Conservation (phyloP, 2,888 invertebrate species). For the Drosophila cognata region DNA sequence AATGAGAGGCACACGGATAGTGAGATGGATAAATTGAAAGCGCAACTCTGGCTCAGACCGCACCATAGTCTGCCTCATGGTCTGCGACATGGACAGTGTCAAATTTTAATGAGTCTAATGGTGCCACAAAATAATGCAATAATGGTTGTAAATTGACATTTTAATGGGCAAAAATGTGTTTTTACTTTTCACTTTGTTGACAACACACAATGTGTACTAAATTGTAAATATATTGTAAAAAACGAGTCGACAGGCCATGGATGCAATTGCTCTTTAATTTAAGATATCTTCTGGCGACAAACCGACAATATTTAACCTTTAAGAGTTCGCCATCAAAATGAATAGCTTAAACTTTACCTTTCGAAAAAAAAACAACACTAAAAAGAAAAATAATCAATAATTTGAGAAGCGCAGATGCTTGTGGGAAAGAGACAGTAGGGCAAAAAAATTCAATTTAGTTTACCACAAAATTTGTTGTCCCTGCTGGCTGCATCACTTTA, state of each 20-base stretch:
- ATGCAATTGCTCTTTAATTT: not conserved
- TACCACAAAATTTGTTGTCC: conserved; percentile 4
- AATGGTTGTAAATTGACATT: conserved; percentile 63
- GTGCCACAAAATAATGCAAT: conserved; percentile 57
- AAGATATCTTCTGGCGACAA: not conserved
- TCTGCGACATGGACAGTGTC: conserved; percentile 42
- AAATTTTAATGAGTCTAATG: conserved; percentile 73
- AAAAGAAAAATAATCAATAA: conserved; percentile 1
- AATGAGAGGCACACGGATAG: conserved; percentile 27
- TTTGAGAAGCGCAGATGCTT: not conserved
- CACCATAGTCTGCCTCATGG: conserved; percentile 22
- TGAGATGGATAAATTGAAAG: conserved; percentile 59
- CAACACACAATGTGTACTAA: not conserved
- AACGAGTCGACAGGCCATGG: not conserved
- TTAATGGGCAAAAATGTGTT: conserved; percentile 67
- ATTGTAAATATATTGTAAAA: not conserved
- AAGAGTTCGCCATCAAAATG: not conserved
- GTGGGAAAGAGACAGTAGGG: no score
- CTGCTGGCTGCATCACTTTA: not conserved
- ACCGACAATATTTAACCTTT: not conserved
- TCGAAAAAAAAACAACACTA: not conserved
- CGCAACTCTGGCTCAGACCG: conserved; percentile 15
- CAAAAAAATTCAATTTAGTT: conserved; percentile 2
- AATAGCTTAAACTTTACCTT: not conserved
- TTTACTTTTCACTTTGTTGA: conserved; percentile 42